Percentiles rank a stretch among this genome's conserved stretches.
phyloP scores from a whole-genome alignment of 2,797 vertebrate genomes.

The Chloroceryle amazona region DNA sequence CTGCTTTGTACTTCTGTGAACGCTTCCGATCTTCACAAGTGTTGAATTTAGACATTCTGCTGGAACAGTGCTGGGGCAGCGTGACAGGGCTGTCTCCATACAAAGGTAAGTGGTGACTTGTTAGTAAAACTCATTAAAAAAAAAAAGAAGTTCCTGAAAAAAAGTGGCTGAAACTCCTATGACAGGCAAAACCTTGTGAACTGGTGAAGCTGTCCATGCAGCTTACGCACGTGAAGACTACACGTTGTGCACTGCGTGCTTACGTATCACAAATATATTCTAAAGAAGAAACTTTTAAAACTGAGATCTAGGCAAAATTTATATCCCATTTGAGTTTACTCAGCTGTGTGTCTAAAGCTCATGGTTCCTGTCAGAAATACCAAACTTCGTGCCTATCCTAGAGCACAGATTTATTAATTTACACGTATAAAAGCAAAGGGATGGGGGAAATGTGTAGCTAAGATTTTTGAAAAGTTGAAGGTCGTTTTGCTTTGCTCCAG shows the following conservation, averaged over 20 bases:
- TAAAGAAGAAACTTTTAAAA: background rate
- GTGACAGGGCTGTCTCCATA: background rate
- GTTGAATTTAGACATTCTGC: background rate
- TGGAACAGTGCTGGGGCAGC: background rate
- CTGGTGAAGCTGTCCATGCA: background rate
- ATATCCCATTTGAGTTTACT: background rate
- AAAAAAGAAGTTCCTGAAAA: background rate
- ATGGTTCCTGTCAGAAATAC: background rate
- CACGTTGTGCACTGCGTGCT: background rate
- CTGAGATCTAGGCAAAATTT: background rate
- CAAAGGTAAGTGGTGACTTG: background rate
- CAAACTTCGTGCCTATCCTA: background rate
- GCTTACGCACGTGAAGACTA: background rate
- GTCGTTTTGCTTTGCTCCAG: background rate
- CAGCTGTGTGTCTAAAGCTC: background rate
- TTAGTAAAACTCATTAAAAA: background rate
- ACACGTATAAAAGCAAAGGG: background rate
- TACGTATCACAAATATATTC: accelerated
- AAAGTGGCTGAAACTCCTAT: background rate
- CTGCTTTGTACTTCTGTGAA: background rate
- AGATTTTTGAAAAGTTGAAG: background rate
- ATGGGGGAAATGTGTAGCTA: background rate
- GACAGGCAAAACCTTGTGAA: background rate
- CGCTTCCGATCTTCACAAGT: background rate
- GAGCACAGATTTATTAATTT: background rate